phyloP scores from a whole-genome alignment of 2,113 vertebrate genomes.

The Piprites chloris region DNA sequence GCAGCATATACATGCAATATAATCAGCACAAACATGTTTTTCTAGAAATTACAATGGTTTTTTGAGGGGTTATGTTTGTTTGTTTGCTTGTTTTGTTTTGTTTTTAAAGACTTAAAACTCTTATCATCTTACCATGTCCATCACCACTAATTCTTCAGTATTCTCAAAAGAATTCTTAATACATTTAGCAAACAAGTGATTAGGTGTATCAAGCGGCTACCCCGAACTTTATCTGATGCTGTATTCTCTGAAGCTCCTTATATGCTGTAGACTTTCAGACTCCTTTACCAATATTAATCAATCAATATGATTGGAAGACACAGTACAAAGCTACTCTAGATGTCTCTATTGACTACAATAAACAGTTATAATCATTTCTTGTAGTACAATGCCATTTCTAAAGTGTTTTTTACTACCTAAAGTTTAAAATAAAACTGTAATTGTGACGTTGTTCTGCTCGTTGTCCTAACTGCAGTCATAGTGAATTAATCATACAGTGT shows the following conservation, averaged over 20 bases:
- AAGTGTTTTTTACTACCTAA: constrained; percentile 14
- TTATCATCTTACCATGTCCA: neutral
- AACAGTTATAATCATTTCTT: constrained; percentile 7
- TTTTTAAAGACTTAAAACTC: neutral
- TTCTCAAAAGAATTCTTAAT: neutral
- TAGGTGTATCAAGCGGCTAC: neutral
- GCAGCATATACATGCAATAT: fast-evolving
- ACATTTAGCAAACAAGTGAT: neutral
- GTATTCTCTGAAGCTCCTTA: neutral
- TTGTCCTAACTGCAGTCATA: constrained; percentile 27
- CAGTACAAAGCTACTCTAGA: constrained; percentile 14
- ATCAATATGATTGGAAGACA: constrained; percentile 11
- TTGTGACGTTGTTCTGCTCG: constrained; percentile 27
- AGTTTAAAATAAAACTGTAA: constrained; percentile 50
- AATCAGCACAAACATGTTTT: neutral
- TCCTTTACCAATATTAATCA: constrained; percentile 40
- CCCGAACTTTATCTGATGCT: neutral
- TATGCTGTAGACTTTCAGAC: constrained; percentile 28
- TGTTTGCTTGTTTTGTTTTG: neutral
- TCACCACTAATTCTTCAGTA: neutral
- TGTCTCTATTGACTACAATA: constrained; percentile 25
- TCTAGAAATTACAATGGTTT: neutral
- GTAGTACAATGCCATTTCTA: constrained; percentile 24
- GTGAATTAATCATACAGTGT: constrained; percentile 17
- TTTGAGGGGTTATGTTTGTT: neutral